phyloP scores from a whole-genome alignment of 2,113 vertebrate genomes.

The Pelobates fuscus region DNA sequence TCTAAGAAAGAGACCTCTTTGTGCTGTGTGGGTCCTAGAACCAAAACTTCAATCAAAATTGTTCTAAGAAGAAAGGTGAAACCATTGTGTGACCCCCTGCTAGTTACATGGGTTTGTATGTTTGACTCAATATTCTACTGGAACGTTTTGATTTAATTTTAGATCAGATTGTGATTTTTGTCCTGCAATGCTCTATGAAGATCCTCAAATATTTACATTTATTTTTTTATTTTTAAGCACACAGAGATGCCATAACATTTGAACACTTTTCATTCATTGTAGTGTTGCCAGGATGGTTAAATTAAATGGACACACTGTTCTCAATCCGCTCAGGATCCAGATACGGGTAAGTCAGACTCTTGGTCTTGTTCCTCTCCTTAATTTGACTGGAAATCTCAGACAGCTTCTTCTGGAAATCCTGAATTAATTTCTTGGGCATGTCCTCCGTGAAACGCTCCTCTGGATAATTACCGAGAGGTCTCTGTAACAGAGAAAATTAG shows the following conservation, averaged over 20 bases:
- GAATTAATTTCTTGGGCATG: constrained; percentile 51
- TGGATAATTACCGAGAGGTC: constrained; percentile 60
- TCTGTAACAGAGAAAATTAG: constrained; percentile 47
- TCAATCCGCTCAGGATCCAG: constrained; percentile 62
- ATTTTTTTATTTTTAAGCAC: no score
- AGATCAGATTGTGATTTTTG: no score
- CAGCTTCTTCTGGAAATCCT: constrained; percentile 55
- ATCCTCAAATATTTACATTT: no score
- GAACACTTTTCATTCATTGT: no score
- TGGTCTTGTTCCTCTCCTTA: constrained; percentile 51
- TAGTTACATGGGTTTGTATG: no score
- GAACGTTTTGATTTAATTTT: no score
- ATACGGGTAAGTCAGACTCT: constrained; percentile 58
- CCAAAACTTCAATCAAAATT: background rate
- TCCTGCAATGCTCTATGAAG: no score
- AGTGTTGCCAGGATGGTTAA: no score
- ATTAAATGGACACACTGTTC: constrained; percentile 63
- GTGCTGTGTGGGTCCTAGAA: background rate
- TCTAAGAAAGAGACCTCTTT: background rate
- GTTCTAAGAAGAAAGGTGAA: background rate
- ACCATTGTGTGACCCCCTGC: no score
- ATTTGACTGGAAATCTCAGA: constrained; percentile 54
- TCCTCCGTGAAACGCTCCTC: constrained; percentile 60
- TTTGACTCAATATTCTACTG: no score
- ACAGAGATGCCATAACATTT: no score